Conservation (phyloP, 2,888 invertebrate species). For the Scaptomyza cyrtandrae region DNA sequence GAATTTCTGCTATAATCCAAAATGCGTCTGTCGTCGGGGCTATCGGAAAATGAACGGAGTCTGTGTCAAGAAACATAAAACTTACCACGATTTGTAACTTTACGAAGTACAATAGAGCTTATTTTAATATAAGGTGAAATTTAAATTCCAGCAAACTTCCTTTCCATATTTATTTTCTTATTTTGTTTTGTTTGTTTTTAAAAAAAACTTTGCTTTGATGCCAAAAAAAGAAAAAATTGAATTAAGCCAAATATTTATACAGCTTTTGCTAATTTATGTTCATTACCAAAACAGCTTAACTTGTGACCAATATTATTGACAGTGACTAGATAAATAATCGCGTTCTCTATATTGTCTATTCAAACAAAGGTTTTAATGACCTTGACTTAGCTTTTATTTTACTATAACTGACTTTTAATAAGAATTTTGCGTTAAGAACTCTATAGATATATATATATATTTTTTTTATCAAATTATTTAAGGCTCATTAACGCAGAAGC, state of each 20-base stretch:
- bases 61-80: slow-evolving; percentile 39
- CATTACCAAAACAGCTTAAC: not conserved
- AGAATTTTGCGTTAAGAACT: too few species aligned
- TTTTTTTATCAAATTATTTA: not conserved
- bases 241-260: not conserved
- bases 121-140: too few species aligned
- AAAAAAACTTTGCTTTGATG: not conserved
- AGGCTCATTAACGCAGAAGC: not conserved
- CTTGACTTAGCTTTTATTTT: not conserved
- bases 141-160: too few species aligned
- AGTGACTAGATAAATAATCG: not conserved
- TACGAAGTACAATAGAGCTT: not conserved
- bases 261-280: not conserved
- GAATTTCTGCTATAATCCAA: slow-evolving; percentile 54
- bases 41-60: slow-evolving; percentile 36
- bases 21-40: slow-evolving; percentile 56
- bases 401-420: not conserved
- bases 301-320: not conserved
- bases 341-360: not conserved
- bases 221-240: not conserved
- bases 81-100: not conserved
- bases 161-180: too few species aligned
- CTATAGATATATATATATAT: too few species aligned
- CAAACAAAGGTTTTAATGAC: not conserved
- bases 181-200: too few species aligned